Evolutionary conservation across 2,797 vertebrate genomes (phyloP).

Genomic region (Sylvia borin): DNA sequence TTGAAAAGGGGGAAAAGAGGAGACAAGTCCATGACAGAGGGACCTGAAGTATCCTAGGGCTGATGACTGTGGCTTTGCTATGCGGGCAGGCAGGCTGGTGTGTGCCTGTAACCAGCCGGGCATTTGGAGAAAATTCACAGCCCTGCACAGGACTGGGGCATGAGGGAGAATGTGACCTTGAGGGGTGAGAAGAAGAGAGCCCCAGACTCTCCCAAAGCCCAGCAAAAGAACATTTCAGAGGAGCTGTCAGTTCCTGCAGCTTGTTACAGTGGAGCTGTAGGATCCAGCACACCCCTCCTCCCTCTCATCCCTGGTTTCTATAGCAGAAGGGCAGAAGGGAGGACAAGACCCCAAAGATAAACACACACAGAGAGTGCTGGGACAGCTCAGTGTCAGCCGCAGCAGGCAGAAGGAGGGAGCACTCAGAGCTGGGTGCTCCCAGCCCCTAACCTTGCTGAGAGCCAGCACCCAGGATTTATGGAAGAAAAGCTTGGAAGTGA

Average conservation of each 20-base stretch:
- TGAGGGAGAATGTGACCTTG: neutral
- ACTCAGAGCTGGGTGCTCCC: neutral
- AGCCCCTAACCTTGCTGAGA: slow-evolving; percentile 57
- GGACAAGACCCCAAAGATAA: neutral
- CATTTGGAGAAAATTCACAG: neutral
- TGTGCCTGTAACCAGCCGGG: neutral
- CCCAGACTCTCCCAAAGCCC: neutral
- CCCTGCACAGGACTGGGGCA: neutral
- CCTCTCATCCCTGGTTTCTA: neutral
- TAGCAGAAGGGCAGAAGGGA: neutral
- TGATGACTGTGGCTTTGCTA: fast-evolving
- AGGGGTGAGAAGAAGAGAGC: neutral
- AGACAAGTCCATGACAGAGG: neutral
- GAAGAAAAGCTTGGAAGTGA: slow-evolving; percentile 65
- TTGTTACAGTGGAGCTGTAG: neutral
- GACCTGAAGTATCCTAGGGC: neutral
- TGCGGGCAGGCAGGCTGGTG: neutral
- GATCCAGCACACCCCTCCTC: neutral
- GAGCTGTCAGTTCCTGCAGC: neutral
- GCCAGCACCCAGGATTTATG: slow-evolving; percentile 54
- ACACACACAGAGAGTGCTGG: neutral
- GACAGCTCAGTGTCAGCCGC: fast-evolving
- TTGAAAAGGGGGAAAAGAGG: neutral
- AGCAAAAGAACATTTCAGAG: neutral
- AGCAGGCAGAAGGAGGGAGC: neutral